Evolutionary conservation across 2,113 vertebrate genomes (phyloP).

Genomic region (Nyctibius bracteatus): DNA sequence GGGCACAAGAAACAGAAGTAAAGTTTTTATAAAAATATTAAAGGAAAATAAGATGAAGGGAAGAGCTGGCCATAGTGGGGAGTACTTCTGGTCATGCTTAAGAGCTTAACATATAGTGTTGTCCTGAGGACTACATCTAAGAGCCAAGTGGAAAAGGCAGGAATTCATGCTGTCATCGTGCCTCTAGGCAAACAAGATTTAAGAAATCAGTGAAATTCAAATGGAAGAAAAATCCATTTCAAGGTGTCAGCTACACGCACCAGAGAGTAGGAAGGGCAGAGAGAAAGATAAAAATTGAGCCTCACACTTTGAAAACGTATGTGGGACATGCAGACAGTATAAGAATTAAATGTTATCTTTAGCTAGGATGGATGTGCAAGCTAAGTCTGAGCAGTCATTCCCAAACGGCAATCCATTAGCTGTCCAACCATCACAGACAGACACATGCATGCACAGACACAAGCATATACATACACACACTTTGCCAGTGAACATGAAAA

Average conservation of each 20-base stretch:
- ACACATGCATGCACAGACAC: fast-evolving
- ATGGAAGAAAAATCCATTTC: constrained; percentile 18
- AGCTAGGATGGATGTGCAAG: not conserved
- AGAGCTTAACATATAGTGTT: not conserved
- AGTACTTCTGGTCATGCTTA: not conserved
- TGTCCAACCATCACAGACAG: not conserved
- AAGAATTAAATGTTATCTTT: not conserved
- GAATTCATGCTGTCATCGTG: not conserved
- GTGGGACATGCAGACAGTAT: not conserved
- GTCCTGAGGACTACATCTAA: not conserved
- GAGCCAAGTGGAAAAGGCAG: not conserved
- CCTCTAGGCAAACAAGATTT: not conserved
- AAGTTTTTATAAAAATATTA: not conserved
- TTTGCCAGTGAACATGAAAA: not conserved
- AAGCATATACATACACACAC: not conserved
- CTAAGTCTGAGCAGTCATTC: not conserved
- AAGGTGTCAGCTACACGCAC: not conserved
- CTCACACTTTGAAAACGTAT: not conserved
- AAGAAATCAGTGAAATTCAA: constrained; percentile 22
- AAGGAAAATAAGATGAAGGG: not conserved
- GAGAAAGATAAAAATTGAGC: not conserved
- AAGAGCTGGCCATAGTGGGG: not conserved
- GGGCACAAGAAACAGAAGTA: not conserved
- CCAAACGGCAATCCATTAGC: not conserved
- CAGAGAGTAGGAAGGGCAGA: not conserved